Evolutionary conservation across 1,140 invertebrate species (phyloP), one percentile per base, ranked within the genome.

Genomic region (Drosophila virilis): DNA sequence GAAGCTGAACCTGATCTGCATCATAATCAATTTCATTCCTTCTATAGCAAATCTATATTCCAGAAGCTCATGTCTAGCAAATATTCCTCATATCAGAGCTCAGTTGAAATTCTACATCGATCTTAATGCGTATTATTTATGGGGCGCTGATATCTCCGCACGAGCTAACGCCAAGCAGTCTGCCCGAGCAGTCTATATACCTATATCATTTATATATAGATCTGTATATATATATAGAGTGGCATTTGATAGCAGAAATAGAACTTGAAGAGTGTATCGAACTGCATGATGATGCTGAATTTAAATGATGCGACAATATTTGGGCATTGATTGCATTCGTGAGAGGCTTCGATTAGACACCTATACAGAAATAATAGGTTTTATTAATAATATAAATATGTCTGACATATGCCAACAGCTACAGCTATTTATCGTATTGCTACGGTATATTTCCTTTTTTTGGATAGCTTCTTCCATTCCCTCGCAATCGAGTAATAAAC

Each of bases 81-180:
- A 38, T 4, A 10, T 0, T 38, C 10, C 4, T 7, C 0, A 45
- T 13, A 15, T 45, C 43, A 8, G n/a, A 17, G 13, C 43, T 12
- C 8, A 8, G n/a, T 28, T 28, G 0, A 28, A 28, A 28, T 28
- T 28, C 22, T 5, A 8, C 43, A 13, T 17, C 15, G 7, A 46
- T 46, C 15, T 17, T 17, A 17, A 17, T 17, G 15, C 8, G 13
- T 9, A 6, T 22, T 17, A 58, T 42, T 43, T 42, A 42, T 28
- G 42, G 28, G 17, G 4, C 55, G 22, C 40, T 33, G 12, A 58
- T 42, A 58, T 55, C 43, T 17, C 15, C 43, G 7, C 17, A 28
- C 5, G 17, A 48, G 13, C 8, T 32, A 35, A 61, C 58, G 58
- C 58, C 58, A 61, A 48, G 32, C 43, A 48, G 58, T 61, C 58